Base-by-base conservation (phyloP, 2,888 invertebrate genomes). In the Epistrophe eligans region DNA sequence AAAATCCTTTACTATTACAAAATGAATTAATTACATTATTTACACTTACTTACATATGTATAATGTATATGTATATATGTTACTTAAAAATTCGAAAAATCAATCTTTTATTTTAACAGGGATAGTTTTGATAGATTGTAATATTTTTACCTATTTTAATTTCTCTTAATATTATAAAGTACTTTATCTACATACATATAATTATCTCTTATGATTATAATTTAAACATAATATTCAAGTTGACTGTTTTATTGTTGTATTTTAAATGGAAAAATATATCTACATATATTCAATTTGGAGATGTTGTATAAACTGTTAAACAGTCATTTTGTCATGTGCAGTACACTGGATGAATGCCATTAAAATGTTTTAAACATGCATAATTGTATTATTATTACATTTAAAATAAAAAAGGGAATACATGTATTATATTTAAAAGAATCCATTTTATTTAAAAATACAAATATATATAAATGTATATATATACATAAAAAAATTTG, bases 311-410 rank as follows among this genome's bases (percentile, higher is more conserved):
- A 24, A 70, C 38, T 73, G 60, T 60, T 52, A 58, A 43, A 24
- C 77, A 67, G 38, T 67, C 13, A 48, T 17, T 66, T 62, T 55
- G 28, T 40, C 60, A 62, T 43, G 35, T 77, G 17, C 76, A 70
- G 80, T 84, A 77, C 76, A 71, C 50, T 50, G 76, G 45, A 45
- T 77, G 45, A 77, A 66, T 48, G 79, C 70, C 73, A 79, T 45
- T 72, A 52, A 79, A 70, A 79, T 28, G 64, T 71, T 71, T 17
- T 17, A 57, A 67, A 66, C 35, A 58, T 43, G 28, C 10, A 48
- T 28, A 48, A 28, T 35, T 79, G 40, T 80, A 70, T 28, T 35
- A 73, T 38, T 48, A 79, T 52, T 43, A 57, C 48, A 40, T 77
- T 62, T 50, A 45, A 38, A 71, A 4, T 35, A 43, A 55, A 52